These are phyloP conservation scores for Halictus ligatus DNA, from an alignment of 2,888 invertebrate genomes.

Conservation along the genomic window DNA sequence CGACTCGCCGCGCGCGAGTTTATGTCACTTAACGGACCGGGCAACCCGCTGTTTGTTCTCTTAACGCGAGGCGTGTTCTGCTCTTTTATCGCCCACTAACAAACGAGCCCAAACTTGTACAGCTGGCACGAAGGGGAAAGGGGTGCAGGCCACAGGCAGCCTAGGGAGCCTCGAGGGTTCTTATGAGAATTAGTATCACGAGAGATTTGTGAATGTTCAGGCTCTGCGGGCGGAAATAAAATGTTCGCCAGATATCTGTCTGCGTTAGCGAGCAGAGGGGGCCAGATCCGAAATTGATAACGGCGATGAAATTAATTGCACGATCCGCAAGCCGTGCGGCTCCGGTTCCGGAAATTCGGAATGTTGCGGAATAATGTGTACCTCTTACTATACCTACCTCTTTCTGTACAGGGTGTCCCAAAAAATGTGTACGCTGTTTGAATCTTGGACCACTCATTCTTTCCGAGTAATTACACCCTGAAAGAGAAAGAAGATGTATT, in stretches of 20 bases:
- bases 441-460: too few relatives aligned
- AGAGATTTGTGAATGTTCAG: conserved; percentile 40
- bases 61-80: conserved; percentile 40
- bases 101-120: conserved; percentile 56
- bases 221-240: conserved; percentile 15
- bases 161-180: conserved; percentile 39
- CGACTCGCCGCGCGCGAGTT: conserved; percentile 24
- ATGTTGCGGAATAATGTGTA: background rate
- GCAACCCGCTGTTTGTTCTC: conserved; percentile 50
- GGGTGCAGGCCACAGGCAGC: background rate
- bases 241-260: conserved; percentile 21
- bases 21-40: conserved; percentile 33
- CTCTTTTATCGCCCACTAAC: conserved; percentile 59
- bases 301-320: background rate
- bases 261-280: background rate
- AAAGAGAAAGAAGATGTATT: too few relatives aligned
- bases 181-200: conserved; percentile 50
- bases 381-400: background rate
- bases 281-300: background rate
- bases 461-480: too few relatives aligned
- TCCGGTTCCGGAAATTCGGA: background rate
- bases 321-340: too few relatives aligned
- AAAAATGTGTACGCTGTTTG: too few relatives aligned
- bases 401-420: background rate
- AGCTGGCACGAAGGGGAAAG: conserved; percentile 13